Conservation (phyloP, 2,113 vertebrate genomes). For the Rhynchomys soricoides region DNA sequence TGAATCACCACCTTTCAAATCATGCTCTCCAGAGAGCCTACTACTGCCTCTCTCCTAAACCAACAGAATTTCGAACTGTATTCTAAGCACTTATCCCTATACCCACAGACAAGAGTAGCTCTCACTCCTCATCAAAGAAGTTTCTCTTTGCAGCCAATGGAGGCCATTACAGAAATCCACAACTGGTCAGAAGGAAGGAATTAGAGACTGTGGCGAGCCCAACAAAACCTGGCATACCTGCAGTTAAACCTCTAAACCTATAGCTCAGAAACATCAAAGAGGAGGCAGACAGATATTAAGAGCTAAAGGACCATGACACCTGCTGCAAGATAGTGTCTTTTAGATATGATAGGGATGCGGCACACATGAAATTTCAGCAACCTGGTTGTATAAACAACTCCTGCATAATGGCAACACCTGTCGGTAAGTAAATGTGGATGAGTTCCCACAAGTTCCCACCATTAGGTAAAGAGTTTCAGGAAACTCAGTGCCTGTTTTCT, state of each 20-base stretch:
- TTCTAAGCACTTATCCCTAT: background rate
- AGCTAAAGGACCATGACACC: background rate
- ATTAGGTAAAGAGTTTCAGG: no score
- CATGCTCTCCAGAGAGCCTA: background rate
- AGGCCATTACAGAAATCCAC: background rate
- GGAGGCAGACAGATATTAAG: background rate
- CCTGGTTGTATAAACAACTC: background rate
- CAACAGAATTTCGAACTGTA: no score
- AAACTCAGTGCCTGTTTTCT: background rate
- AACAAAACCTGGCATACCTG: background rate
- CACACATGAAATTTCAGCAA: background rate
- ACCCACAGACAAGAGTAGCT: background rate
- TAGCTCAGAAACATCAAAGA: background rate
- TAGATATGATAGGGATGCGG: background rate
- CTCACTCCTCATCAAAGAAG: background rate
- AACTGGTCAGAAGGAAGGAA: background rate
- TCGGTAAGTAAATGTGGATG: no score
- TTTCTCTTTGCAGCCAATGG: background rate
- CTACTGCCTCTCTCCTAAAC: background rate
- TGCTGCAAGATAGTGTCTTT: background rate
- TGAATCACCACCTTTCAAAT: conserved; percentile 1
- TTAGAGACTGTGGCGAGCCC: no score
- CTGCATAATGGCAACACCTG: background rate
- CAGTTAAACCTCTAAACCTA: background rate
- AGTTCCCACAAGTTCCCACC: background rate